Conservation (phyloP, 2,797 vertebrate genomes). For the Aplochiton taeniatus region DNA sequence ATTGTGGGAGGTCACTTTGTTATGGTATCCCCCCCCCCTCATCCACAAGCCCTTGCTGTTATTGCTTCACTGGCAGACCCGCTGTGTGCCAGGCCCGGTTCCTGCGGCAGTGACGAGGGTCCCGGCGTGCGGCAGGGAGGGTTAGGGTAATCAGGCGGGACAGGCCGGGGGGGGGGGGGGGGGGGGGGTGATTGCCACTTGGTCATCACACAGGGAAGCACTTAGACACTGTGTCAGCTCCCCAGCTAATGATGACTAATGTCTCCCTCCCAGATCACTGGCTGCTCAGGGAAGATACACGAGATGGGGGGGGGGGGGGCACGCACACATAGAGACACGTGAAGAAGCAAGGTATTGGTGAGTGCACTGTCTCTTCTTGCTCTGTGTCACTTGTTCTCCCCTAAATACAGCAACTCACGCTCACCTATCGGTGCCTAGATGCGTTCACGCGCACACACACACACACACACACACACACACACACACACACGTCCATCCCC, state of each 20-base stretch:
- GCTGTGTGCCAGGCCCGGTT: too few species aligned
- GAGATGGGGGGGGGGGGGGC: too few species aligned
- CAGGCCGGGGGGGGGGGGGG: conserved; percentile 82
- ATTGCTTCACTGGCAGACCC: too few species aligned
- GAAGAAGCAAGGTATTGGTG: too few species aligned
- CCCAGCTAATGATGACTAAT: conserved; percentile 96
- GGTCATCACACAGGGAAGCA: conserved; percentile 85
- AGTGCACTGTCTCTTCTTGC: too few species aligned
- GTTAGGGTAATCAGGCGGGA: conserved; percentile 82
- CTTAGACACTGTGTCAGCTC: conserved; percentile 87
- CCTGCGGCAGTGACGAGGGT: conserved; percentile 77
- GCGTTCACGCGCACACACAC: background rate
- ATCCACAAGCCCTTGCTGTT: conserved; percentile 5
- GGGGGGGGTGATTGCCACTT: conserved; percentile 86
- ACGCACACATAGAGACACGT: too few species aligned
- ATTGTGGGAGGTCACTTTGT: too few species aligned
- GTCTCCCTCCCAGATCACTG: conserved; percentile 67
- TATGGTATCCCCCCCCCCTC: too few species aligned
- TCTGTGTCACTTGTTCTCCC: too few species aligned
- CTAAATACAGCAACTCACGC: too few species aligned
- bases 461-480: conserved; percentile 11
- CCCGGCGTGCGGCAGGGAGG: conserved; percentile 70
- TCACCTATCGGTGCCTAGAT: background rate
- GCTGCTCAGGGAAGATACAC: too few species aligned
- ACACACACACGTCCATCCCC: conserved; percentile 28